Evolutionary conservation across 1,140 invertebrate genomes (phyloP).

Genomic region (Drosophila bocqueti): DNA sequence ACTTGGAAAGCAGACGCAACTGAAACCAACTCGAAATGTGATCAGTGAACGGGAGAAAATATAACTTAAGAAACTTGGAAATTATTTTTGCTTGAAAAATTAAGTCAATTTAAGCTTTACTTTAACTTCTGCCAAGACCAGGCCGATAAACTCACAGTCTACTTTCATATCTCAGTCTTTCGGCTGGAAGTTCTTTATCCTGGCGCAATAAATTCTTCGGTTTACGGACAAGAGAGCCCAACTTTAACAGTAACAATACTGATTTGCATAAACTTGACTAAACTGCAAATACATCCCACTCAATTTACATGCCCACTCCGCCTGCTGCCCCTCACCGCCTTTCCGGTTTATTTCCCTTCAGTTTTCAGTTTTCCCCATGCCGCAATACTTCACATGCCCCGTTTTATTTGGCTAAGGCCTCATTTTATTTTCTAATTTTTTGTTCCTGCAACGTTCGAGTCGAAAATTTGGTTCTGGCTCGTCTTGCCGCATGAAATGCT

Average conservation of each 20-base stretch:
- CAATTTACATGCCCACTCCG: slow-evolving; percentile 31
- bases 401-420: slow-evolving; percentile 71
- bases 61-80: background rate
- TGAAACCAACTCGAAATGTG: slow-evolving; percentile 3
- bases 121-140: background rate
- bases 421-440: slow-evolving; percentile 64
- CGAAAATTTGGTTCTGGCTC: slow-evolving; percentile 40
- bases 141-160: background rate
- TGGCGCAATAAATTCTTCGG: slow-evolving; percentile 14
- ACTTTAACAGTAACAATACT: slow-evolving; percentile 22
- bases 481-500: slow-evolving; percentile 67
- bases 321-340: background rate
- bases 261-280: slow-evolving; percentile 63
- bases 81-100: background rate
- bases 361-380: background rate
- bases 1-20: slow-evolving; percentile 16
- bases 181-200: background rate
- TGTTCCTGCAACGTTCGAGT: slow-evolving; percentile 30
- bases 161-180: background rate
- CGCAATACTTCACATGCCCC: slow-evolving; percentile 69
- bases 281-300: slow-evolving; percentile 57
- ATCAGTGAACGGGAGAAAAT: background rate
- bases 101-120: background rate
- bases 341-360: background rate
- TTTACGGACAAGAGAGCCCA: slow-evolving; percentile 6